phyloP scores from a whole-genome alignment of 1,140 invertebrate genomes.

The Rhopalosiphum maidis region DNA sequence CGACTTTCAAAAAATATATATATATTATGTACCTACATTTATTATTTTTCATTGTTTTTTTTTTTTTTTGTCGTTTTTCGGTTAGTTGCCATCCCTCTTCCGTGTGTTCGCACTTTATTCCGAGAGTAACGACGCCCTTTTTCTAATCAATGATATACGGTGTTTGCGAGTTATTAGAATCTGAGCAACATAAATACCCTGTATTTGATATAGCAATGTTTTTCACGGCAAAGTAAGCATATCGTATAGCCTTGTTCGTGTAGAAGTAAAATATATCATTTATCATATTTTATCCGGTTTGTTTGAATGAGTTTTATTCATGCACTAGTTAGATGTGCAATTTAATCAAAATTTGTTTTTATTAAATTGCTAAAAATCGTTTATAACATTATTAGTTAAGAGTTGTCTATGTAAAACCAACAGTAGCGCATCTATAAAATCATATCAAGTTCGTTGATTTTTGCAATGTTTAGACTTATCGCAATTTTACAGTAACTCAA shows the following conservation, averaged over 20 bases:
- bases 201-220: not conserved
- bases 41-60: not conserved
- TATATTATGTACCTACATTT: not conserved
- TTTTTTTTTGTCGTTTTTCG: too few relatives aligned
- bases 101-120: not conserved
- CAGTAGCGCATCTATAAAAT: not conserved
- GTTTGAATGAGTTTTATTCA: not conserved
- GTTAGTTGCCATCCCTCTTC: not conserved
- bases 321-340: not conserved
- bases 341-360: not conserved
- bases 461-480: not conserved
- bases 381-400: too few relatives aligned
- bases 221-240: not conserved
- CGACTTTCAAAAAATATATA: not conserved
- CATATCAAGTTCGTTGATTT: not conserved
- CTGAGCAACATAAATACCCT: not conserved
- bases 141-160: conserved; percentile 31
- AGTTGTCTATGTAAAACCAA: not conserved
- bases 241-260: not conserved
- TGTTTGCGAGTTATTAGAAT: not conserved
- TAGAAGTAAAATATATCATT: too few relatives aligned
- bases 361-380: too few relatives aligned
- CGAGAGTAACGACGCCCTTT: conserved; percentile 9
- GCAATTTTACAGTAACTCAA: not conserved
- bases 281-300: not conserved